Percentiles rank a stretch among this genome's conserved stretches.
phyloP scores from a whole-genome alignment of 2,113 vertebrate genomes.

The Myanophis thanlyinensis region DNA sequence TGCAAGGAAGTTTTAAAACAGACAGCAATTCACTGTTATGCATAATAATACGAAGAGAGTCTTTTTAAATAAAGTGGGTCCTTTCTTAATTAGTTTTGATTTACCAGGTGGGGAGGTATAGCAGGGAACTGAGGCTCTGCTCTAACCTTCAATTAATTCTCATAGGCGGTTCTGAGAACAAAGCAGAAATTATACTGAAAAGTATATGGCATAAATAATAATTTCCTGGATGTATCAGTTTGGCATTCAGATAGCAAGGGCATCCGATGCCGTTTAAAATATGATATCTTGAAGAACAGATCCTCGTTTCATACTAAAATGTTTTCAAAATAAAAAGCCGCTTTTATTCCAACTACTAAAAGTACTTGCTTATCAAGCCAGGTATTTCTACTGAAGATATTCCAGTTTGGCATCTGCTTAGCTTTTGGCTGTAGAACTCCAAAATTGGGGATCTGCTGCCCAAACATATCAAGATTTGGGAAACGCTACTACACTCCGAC shows the following conservation, averaged over 20 bases:
- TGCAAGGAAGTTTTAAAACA: background rate
- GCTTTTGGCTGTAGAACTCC: background rate
- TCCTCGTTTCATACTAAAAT: constrained; percentile 45
- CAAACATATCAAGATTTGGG: background rate
- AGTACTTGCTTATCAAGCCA: background rate
- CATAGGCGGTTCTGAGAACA: constrained; percentile 45
- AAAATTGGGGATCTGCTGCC: background rate
- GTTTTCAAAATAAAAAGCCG: background rate
- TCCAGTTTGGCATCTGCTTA: background rate
- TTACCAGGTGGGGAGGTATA: background rate
- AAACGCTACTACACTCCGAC: background rate
- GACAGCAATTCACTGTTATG: constrained; percentile 9
- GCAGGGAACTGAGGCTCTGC: constrained; percentile 53
- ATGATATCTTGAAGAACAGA: constrained; percentile 53
- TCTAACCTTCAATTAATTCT: constrained; percentile 65
- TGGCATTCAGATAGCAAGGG: constrained; percentile 68
- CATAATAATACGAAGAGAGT: background rate
- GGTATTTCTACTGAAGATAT: background rate
- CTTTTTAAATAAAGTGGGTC: background rate
- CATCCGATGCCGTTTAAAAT: constrained; percentile 57
- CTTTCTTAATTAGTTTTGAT: background rate
- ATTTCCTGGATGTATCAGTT: constrained; percentile 68
- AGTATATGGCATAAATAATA: constrained; percentile 70
- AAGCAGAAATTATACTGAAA: constrained; percentile 63
- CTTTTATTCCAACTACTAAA: background rate